Evolutionary conservation across 1,140 invertebrate genomes (phyloP).

Genomic region (Drosophila baimaii): DNA sequence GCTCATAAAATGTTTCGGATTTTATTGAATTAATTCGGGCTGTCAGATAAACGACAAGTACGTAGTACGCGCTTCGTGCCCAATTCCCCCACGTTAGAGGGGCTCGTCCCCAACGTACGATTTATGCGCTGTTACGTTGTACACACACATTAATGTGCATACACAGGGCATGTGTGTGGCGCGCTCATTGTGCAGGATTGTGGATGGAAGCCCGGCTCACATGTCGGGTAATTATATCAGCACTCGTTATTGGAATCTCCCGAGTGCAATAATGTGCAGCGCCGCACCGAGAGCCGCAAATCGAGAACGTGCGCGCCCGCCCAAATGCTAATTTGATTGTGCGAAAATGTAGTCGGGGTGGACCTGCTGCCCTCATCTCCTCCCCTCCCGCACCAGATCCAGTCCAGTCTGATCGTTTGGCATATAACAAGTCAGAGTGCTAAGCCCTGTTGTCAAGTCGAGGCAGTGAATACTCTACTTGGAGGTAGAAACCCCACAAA

Average conservation of each 20-base stretch:
- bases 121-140: constrained; percentile 40
- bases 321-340: constrained; percentile 56
- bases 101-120: constrained; percentile 57
- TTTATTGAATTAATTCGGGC: constrained; percentile 46
- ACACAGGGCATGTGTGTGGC: constrained; percentile 12
- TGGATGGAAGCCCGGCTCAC: constrained; percentile 23
- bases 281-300: constrained; percentile 22
- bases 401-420: not conserved
- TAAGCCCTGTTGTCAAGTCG: not conserved
- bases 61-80: not conserved
- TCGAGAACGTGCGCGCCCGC: constrained; percentile 33
- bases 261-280: constrained; percentile 56
- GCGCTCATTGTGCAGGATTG: constrained; percentile 3
- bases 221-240: constrained; percentile 66
- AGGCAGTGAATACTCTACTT: not conserved
- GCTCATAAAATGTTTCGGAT: constrained; percentile 40
- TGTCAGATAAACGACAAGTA: constrained; percentile 34
- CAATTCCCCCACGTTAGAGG: constrained; percentile 8
- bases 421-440: not conserved
- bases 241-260: constrained; percentile 63
- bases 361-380: too few species aligned
- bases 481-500: not conserved
- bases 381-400: not conserved
- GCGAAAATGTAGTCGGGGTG: constrained; percentile 38
- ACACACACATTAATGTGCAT: constrained; percentile 28